Base-by-base conservation (phyloP, 1,140 invertebrate species). In the Meteorus sp. region DNA sequence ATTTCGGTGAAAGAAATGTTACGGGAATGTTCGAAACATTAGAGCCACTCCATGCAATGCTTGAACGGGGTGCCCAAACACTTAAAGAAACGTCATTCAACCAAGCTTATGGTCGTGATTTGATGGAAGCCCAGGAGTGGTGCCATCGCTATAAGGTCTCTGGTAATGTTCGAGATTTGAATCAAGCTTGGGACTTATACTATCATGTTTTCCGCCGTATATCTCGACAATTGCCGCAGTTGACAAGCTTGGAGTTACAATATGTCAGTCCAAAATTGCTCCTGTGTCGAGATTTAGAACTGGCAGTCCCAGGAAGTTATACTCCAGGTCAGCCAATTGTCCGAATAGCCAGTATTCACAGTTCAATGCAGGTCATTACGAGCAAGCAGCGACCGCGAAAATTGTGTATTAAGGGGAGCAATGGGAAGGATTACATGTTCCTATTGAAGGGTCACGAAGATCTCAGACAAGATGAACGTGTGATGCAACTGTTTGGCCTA, bases 381-480 rank as follows among this genome's bases (percentile, higher is more conserved):
- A 98, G 95, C 0, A 99, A 99, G 80, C 98, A 99, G 77, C 81
- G 96, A 25, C 97, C 97, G 0, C 85, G 97, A 51, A 98, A 99
- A 67, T 84, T 99, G 0, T 91, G 89, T 63, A 97, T 99, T 60
- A 90, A 86, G 81, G 91, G 94, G 23, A 95, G 92, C 45, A 95
- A 99, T 78, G 98, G 98, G 20, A 94, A 96, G 67, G 94, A 99
- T 71, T 99, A 98, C 74, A 94, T 95, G 88, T 99, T 99, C 81
- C 79, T 99, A 9, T 79, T 99, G 44, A 99, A 99, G 82, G 98
- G 98, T 0, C 98, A 99, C 72, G 98, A 99, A 82, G 98, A 99
- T 84, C 82, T 99, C 27, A 84, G 98, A 31, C 98, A 99, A 80
- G 98, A 99, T 77, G 98, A 99, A 78, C 81, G 98, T 48, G 97